These are phyloP conservation scores for Drosophila mayri DNA, from an alignment of 1,140 invertebrate genomes.

Conservation along the genomic window DNA sequence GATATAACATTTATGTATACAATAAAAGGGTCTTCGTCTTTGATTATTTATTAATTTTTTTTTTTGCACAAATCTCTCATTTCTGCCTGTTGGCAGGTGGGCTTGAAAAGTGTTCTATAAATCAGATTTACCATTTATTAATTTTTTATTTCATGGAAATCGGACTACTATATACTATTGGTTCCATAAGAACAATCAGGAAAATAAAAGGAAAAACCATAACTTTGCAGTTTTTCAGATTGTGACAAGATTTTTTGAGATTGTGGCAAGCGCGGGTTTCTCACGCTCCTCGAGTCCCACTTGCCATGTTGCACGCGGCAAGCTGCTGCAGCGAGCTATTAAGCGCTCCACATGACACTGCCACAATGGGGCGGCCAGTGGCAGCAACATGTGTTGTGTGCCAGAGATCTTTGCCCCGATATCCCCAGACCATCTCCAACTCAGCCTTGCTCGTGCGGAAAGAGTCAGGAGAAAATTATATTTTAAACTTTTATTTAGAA, in stretches of 20 bases:
- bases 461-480: not conserved
- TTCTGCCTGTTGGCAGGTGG: too few species aligned
- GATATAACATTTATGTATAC: not conserved
- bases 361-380: not conserved
- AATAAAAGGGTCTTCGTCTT: not conserved
- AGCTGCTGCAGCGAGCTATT: conserved; percentile 28
- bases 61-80: too few species aligned
- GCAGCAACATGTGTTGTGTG: conserved; percentile 39
- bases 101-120: too few species aligned
- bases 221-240: too few species aligned
- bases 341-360: conserved; percentile 31
- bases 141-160: too few species aligned
- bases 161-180: too few species aligned
- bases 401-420: conserved; percentile 17
- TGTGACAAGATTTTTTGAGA: conserved; percentile 68
- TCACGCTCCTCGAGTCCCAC: conserved; percentile 62
- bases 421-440: conserved; percentile 3
- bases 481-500: not conserved
- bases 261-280: conserved; percentile 69
- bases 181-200: too few species aligned
- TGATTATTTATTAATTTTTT: too few species aligned
- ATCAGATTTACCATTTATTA: too few species aligned
- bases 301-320: conserved; percentile 51
- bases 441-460: conserved; percentile 17
- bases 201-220: too few species aligned